Evolutionary conservation across 2,113 vertebrate genomes (phyloP).

Genomic region (Aix galericulata): DNA sequence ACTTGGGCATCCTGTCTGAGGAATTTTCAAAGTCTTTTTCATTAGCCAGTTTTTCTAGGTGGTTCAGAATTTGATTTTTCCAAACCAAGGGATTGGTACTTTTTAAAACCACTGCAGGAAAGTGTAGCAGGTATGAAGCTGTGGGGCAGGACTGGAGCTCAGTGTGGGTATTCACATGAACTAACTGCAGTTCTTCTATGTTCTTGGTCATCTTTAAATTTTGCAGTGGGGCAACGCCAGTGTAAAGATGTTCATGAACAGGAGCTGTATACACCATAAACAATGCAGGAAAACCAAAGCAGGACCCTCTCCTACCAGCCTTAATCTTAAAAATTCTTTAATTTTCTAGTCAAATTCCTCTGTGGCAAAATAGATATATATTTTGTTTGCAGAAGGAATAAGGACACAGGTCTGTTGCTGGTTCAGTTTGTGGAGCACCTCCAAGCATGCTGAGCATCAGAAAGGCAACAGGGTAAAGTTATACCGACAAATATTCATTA

Average conservation of each 20-base stretch:
- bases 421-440: background rate
- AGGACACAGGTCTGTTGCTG: background rate
- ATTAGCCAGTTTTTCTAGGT: background rate
- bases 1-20: background rate
- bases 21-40: background rate
- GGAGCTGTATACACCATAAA: background rate
- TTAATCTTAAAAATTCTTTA: background rate
- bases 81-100: background rate
- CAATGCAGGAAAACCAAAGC: background rate
- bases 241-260: background rate
- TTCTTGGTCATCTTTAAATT: background rate
- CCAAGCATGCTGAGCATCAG: fast-evolving
- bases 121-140: background rate
- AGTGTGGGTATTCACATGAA: background rate
- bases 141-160: background rate
- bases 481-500: background rate
- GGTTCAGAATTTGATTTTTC: background rate
- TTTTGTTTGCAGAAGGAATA: background rate
- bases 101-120: background rate
- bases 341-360: background rate
- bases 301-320: background rate
- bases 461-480: background rate
- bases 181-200: background rate
- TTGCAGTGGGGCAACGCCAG: background rate
- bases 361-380: background rate